A percentile compares a stretch with the other conserved stretches of the same genome.
Conservation (phyloP, 2,797 vertebrate species). For the Nannoperca australis region DNA sequence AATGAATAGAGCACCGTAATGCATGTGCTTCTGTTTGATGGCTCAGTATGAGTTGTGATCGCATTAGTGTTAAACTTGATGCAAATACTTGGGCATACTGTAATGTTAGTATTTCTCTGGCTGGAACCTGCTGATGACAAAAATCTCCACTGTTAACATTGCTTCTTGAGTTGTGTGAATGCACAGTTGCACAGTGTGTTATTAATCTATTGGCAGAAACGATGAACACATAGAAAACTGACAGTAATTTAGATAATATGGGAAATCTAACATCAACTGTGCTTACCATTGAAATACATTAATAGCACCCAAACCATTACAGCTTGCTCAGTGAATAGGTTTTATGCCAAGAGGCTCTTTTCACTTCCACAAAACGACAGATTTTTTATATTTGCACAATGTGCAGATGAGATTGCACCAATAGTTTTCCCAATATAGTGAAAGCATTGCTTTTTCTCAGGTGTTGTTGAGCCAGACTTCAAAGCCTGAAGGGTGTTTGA, state of each 20-base stretch:
- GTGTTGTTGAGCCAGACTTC: slow-evolving; percentile 72
- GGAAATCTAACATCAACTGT: slow-evolving; percentile 31
- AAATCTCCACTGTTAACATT: slow-evolving; percentile 6
- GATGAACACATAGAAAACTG: slow-evolving; percentile 24
- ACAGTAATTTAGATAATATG: slow-evolving; percentile 40
- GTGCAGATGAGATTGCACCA: slow-evolving; percentile 59
- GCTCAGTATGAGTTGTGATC: slow-evolving; percentile 1
- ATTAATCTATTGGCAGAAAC: slow-evolving; percentile 32
- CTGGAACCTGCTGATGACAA: slow-evolving; percentile 12
- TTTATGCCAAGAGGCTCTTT: slow-evolving; percentile 56
- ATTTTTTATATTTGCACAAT: slow-evolving; percentile 68
- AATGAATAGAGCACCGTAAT: slow-evolving; percentile 2
- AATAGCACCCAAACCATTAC: slow-evolving; percentile 40
- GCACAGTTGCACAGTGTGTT: slow-evolving; percentile 12
- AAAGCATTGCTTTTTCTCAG: slow-evolving; percentile 62
- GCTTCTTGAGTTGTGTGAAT: slow-evolving; percentile 13
- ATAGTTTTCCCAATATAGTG: slow-evolving; percentile 53
- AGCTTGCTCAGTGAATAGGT: slow-evolving; percentile 51
- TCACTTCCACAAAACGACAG: slow-evolving; percentile 55
- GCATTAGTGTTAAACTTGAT: slow-evolving; percentile 1
- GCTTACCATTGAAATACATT: slow-evolving; percentile 46
- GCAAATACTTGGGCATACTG: neutral
- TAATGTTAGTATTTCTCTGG: slow-evolving; percentile 18
- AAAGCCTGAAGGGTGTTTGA: slow-evolving; percentile 68
- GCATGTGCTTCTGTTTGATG: neutral